These are phyloP conservation scores for Ptychadena robeensis DNA, from an alignment of 2,797 vertebrate genomes.

Conservation along the genomic window DNA sequence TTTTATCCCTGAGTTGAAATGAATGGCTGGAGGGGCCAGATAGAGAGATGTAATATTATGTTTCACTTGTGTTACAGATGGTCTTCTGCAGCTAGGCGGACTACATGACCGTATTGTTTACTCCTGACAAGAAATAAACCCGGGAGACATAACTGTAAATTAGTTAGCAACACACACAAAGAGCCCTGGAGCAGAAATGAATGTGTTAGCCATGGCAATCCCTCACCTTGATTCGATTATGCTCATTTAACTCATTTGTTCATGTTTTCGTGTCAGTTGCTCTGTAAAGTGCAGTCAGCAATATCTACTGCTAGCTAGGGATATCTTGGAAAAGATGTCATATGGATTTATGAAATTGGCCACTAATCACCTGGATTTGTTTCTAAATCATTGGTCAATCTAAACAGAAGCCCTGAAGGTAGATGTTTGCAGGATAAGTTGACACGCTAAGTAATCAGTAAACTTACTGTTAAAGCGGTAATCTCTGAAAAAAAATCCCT, in stretches of 20 bases:
- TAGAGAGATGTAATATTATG: conserved; percentile 15
- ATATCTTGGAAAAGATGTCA: no score
- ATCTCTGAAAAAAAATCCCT: no score
- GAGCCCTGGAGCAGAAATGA: neutral
- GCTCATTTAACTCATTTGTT: neutral
- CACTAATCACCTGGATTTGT: no score
- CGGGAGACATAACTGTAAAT: conserved; percentile 12
- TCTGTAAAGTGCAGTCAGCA: neutral
- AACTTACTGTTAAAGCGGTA: no score
- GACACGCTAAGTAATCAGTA: no score
- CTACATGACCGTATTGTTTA: neutral
- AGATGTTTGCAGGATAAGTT: no score
- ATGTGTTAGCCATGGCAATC: conserved; percentile 5
- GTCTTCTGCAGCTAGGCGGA: conserved; percentile 13
- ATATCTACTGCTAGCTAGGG: no score
- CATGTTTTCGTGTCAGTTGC: neutral
- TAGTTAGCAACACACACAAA: neutral
- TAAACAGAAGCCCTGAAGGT: no score
- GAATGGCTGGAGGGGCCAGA: conserved; percentile 1
- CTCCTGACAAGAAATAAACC: neutral
- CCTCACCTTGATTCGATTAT: conserved; percentile 8
- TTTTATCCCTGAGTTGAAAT: conserved; percentile 14
- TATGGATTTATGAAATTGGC: no score
- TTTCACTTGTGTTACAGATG: conserved; percentile 28
- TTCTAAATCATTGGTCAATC: no score